Evolutionary conservation across 2,888 invertebrate genomes (phyloP).

Genomic region (Plebejus melissa): DNA sequence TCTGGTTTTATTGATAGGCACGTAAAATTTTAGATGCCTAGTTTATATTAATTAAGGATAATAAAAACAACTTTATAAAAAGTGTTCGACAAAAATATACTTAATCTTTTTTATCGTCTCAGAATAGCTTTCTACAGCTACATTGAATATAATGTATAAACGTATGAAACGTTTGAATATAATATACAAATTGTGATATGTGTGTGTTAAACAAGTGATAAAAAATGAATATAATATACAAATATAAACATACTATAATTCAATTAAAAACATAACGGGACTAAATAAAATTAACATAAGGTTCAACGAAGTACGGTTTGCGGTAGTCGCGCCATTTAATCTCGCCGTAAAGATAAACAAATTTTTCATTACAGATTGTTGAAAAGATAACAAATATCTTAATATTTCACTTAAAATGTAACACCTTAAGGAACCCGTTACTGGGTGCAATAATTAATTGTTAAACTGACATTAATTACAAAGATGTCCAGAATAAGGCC

Average conservation of each 20-base stretch:
- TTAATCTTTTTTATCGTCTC: too few relatives aligned
- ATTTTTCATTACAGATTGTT: constrained; percentile 23
- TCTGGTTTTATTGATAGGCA: neutral
- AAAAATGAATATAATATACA: neutral
- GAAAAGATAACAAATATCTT: constrained; percentile 13
- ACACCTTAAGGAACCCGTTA: constrained; percentile 21
- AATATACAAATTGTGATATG: too few relatives aligned
- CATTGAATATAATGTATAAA: too few relatives aligned
- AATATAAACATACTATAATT: neutral
- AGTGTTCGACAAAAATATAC: neutral
- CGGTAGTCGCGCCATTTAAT: constrained; percentile 14
- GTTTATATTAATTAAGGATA: neutral
- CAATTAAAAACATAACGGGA: constrained; percentile 2
- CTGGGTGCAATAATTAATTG: constrained; percentile 19
- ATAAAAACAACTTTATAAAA: neutral
- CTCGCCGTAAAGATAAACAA: constrained; percentile 8
- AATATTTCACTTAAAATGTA: constrained; percentile 27
- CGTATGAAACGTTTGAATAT: too few relatives aligned
- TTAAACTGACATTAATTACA: constrained; percentile 11
- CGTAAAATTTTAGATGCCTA: neutral
- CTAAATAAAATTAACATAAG: neutral
- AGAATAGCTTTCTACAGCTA: too few relatives aligned
- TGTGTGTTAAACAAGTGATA: too few relatives aligned
- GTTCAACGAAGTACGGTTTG: neutral
- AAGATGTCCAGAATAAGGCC: constrained; percentile 18